Evolutionary conservation across 2,797 vertebrate genomes (phyloP).

Genomic region (Liparis tanakae): DNA sequence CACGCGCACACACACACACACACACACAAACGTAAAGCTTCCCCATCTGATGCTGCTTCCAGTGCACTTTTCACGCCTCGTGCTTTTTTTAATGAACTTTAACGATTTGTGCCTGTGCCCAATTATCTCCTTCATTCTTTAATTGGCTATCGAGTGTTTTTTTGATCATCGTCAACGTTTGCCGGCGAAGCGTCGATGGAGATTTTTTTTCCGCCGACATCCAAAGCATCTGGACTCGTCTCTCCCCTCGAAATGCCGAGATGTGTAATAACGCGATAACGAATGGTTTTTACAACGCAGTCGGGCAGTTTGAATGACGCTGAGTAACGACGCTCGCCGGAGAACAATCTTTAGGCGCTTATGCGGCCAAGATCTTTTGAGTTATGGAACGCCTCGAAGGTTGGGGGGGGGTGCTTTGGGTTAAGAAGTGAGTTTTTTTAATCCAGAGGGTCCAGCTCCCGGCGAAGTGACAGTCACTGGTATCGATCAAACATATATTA

Average conservation of each 20-base stretch:
- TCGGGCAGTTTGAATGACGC: background rate
- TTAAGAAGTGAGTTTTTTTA: slow-evolving; percentile 23
- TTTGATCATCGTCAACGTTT: no score
- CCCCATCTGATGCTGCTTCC: slow-evolving; percentile 31
- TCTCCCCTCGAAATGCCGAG: background rate
- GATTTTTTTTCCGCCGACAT: slow-evolving; percentile 46
- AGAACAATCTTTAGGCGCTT: background rate
- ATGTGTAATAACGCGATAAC: background rate
- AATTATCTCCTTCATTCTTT: slow-evolving; percentile 44
- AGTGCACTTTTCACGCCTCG: slow-evolving; percentile 44
- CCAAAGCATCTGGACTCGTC: background rate
- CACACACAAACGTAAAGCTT: slow-evolving; percentile 6
- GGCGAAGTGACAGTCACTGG: slow-evolving; percentile 28
- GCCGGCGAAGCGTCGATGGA: slow-evolving; percentile 14
- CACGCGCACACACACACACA: slow-evolving; percentile 6
- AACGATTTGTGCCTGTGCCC: slow-evolving; percentile 28
- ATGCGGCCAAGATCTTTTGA: slow-evolving; percentile 2
- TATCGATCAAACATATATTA: slow-evolving; percentile 49
- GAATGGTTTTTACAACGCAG: slow-evolving; percentile 2
- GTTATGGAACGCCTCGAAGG: slow-evolving; percentile 18
- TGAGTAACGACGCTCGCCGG: background rate
- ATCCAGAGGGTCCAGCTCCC: slow-evolving; percentile 30
- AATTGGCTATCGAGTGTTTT: slow-evolving; percentile 50
- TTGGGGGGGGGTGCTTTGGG: slow-evolving; percentile 46
- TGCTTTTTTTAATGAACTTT: slow-evolving; percentile 52